A percentile compares a stretch with the other conserved stretches of the same genome.
Evolutionary conservation across 2,888 invertebrate genomes (phyloP).

Genomic region (Latrodectus elegans): DNA sequence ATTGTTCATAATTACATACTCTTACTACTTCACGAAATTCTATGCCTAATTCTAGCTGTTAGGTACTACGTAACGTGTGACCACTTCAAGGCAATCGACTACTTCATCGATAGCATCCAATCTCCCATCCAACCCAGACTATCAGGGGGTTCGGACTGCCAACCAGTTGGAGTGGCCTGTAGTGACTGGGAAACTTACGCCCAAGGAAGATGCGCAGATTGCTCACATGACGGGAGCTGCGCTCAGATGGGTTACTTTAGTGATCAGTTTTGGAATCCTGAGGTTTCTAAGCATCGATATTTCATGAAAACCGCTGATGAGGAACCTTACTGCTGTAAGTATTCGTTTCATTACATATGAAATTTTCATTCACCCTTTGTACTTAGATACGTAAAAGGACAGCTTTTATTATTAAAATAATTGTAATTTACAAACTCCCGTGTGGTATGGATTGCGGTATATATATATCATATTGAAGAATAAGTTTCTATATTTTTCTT

Average conservation of each 20-base stretch:
- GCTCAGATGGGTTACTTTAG: slow-evolving; percentile 54
- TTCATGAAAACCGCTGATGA: slow-evolving; percentile 50
- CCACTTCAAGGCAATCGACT: slow-evolving; percentile 57
- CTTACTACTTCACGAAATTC: too few relatives aligned
- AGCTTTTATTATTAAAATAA: too few relatives aligned
- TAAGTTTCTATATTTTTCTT: too few relatives aligned
- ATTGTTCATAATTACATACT: too few relatives aligned
- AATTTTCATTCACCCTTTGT: too few relatives aligned
- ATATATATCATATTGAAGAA: too few relatives aligned
- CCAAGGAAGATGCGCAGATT: slow-evolving; percentile 53
- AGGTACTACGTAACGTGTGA: slow-evolving; percentile 61
- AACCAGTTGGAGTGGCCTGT: slow-evolving; percentile 41
- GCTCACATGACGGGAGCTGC: slow-evolving; percentile 35
- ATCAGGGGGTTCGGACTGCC: slow-evolving; percentile 1
- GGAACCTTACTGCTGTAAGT: slow-evolving; percentile 57
- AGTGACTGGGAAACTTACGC: slow-evolving; percentile 60
- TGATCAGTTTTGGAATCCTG: neutral
- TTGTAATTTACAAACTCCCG: too few relatives aligned
- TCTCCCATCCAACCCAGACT: neutral
- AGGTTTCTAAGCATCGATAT: slow-evolving; percentile 1
- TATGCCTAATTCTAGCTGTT: neutral
- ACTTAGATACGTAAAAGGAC: too few relatives aligned
- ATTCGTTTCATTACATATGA: too few relatives aligned
- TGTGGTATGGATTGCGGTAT: too few relatives aligned
- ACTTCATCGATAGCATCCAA: slow-evolving; percentile 74